Evolutionary conservation across 2,888 invertebrate species (phyloP), one percentile per base, ranked within the genome.

Genomic region (Exephanes ischioxanthus): DNA sequence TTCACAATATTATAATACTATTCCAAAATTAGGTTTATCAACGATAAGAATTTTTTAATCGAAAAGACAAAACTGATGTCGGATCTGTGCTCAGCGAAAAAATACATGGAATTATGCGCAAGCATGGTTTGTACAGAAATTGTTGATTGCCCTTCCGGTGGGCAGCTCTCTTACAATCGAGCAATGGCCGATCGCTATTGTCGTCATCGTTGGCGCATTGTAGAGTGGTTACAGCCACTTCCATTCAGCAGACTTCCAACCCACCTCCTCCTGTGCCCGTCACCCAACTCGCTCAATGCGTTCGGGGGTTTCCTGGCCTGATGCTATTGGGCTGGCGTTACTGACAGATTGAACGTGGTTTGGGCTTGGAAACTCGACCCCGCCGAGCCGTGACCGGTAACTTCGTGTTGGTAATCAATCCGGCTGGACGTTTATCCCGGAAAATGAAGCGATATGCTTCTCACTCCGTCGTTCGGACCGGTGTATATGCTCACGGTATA

Each of bases 381-480:
- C 83, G 76, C 55, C 53, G 68, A 81, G 63, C 84, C 78, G 81
- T 85, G 84, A 85, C 84, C 81, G 81, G 81, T 78, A 79, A 63
- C 61, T 30, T 70, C 81, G 45, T 63, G 85, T 72, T 76, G 82
- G 82, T 85, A 82, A 85, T 85, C 82, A 85, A 82, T 82, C 85
- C 79, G 79, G 88, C 88, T 86, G 86, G 89, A 89, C 89, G 88
- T 90, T 89, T 89, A 89, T 90, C 86, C 88, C 85, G 88, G 78
- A 89, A 90, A 90, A 90, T 90, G 89, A 89, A 89, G 86, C 88
- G 79, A 84, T 88, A 87, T 87, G 80, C 88, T 67, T 45, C 58
- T 67, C 68, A 19, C 80, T 67, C 75, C 5, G 26, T 63, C 41
- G 61, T 48, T 61, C 30, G 45, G 33, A 16, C 19, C 16, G 22